Evolutionary conservation across 2,888 invertebrate genomes (phyloP).

Genomic region (Limnephilus rhombicus): DNA sequence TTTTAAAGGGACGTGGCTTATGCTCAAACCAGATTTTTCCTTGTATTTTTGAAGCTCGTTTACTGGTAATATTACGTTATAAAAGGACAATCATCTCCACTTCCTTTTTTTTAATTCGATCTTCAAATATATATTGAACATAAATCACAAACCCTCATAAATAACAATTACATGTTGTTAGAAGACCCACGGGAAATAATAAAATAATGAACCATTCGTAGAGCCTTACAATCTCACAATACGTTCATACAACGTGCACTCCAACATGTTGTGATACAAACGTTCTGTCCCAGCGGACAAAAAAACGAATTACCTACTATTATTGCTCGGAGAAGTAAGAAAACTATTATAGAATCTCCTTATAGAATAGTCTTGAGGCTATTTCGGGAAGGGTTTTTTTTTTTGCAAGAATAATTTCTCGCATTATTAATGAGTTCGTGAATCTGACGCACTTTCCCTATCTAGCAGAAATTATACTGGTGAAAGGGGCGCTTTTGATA

Average conservation of each 20-base stretch:
- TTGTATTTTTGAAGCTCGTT: not conserved
- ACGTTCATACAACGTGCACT: not conserved
- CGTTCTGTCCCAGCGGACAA: not conserved
- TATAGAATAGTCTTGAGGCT: not conserved
- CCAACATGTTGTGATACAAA: not conserved
- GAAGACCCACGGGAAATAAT: slow-evolving; percentile 1
- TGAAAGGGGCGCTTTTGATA: slow-evolving; percentile 39
- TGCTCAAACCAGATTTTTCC: too few relatives aligned
- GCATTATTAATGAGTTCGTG: slow-evolving; percentile 1
- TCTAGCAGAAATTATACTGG: slow-evolving; percentile 4
- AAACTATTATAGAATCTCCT: not conserved
- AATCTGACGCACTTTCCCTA: not conserved
- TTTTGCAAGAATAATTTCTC: too few relatives aligned
- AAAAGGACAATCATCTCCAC: not conserved
- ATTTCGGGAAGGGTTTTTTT: not conserved
- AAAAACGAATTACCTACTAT: not conserved
- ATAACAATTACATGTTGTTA: not conserved
- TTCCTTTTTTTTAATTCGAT: not conserved
- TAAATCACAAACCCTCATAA: not conserved
- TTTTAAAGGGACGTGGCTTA: too few relatives aligned
- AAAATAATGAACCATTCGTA: not conserved
- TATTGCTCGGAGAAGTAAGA: not conserved
- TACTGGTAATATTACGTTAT: not conserved
- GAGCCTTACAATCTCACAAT: not conserved
- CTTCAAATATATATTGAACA: not conserved